Base-by-base conservation (phyloP, 2,888 invertebrate species). In the Phyto melanocephala region DNA sequence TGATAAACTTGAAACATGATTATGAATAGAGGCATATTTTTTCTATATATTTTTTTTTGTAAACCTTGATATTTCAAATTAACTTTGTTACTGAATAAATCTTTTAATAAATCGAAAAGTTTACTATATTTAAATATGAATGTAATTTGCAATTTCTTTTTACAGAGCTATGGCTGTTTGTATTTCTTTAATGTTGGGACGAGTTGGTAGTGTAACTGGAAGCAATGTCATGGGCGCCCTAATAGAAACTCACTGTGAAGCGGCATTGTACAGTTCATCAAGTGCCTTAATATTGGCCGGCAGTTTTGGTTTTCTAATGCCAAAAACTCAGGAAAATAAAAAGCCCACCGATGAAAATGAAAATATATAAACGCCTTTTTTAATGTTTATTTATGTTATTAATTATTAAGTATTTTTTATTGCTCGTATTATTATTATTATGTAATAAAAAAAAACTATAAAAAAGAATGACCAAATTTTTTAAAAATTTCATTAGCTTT, bases 161-260 rank as follows among this genome's bases (percentile, higher is more conserved):
- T 85, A 40, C 67, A 87, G 87, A 82, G 87, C 86, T 1, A 87
- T 87, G 87, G 87, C 87, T 10, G 86, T 87, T 67, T 87, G 87
- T 33, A 87, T 87, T 62, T 87, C 86, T 6, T 77, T 87, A 24
- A 87, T 87, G 87, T 45, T 84, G 52, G 87, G 87, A 22, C 84
- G 87, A 6, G 85, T 87, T 47, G 87, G 86, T 6, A 86, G 87
- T 42, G 86, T 87, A 2, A 33, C 78, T 6, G 87, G 86, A 1
- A 86, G 85, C 13, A 85, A 85, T 84, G 74, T 86, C 4, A 33
- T 87, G 65, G 87, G 86, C 2, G 77, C 81, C 6, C 75, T 87
- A 28, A 86, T 87, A 37, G 86, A 86, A 62, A 83, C 84, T n/a
- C 80, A 87, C 56, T 87, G 87, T 62, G 83, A 85, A 33, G 37